Evolutionary conservation across 2,888 invertebrate genomes (phyloP), one percentile per base, ranked within the genome.

Genomic region (Aethes cnicana): DNA sequence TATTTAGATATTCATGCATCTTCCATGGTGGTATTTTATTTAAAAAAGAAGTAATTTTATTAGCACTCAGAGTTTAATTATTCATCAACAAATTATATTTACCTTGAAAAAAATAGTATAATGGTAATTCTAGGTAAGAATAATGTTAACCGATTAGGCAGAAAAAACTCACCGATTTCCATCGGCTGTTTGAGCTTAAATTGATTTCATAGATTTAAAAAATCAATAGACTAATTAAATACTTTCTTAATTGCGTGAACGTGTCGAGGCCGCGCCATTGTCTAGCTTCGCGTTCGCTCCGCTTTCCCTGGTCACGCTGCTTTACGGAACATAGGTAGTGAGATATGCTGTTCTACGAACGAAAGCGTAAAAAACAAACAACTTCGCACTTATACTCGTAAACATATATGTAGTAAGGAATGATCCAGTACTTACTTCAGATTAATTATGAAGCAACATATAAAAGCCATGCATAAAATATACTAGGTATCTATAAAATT

Each of bases 151-250:
- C 16, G 14, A 46, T 14, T 52, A 39, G 43, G 17, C 39, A 37
- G 25, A 37, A n/a, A 26, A 41, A n/a, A n/a, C n/a, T 26, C 17
- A 25, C 21, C 26, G 28, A 28, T 42, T 42, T 12, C 41, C 16
- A 42, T 42, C 37, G 41, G 18, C 41, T 17, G 18, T 39, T 37
- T 37, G 28, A 25, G 37, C 44, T 52, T 49, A 23, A 46, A 52
- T 52, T 46, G 44, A 52, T 52, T 52, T n/a, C 4, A 16, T 21
- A 37, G 39, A 18, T 20, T 36, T 26, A 52, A 52, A 52, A 37
- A 52, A 44, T 39, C 28, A 28, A 28, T 42, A 11, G 14, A 9
- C 16, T 9, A 25, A 50, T 32, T 50, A 50, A 44, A 32, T 52
- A 46, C 46, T 52, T 52, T 52, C 52, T 21, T 46, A 18, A 44